Conservation (phyloP, 2,113 vertebrate genomes). For the Pomatorhinus ruficollis region DNA sequence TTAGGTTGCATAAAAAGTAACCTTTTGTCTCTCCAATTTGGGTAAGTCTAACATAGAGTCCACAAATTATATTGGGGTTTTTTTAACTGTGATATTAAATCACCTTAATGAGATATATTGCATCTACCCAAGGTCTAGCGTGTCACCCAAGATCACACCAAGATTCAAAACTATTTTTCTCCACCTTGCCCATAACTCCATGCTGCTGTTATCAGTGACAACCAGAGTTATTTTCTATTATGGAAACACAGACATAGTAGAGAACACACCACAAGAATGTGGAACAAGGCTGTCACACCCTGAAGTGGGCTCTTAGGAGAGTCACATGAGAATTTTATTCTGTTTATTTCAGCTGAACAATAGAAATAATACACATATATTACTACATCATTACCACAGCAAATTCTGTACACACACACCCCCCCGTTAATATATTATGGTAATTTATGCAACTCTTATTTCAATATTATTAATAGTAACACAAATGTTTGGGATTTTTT, state of each 20-base stretch:
- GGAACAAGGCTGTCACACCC: neutral
- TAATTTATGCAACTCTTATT: neutral
- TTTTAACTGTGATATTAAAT: conserved; percentile 53
- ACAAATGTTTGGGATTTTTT: neutral
- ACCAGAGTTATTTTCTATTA: neutral
- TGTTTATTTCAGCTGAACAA: neutral
- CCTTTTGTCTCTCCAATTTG: neutral
- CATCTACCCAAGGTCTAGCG: neutral
- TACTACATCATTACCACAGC: neutral
- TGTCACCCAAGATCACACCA: neutral
- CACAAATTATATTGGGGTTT: conserved; percentile 35
- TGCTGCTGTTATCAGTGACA: neutral
- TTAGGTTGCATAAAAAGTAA: neutral
- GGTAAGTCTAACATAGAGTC: neutral
- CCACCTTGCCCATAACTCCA: neutral
- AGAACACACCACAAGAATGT: neutral
- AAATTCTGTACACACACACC: neutral
- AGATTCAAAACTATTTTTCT: conserved; percentile 19
- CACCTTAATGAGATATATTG: conserved; percentile 20
- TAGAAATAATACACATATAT: neutral
- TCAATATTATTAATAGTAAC: neutral
- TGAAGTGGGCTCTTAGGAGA: neutral
- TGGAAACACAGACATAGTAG: neutral
- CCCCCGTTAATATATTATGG: neutral
- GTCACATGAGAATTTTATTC: neutral